phyloP scores from a whole-genome alignment of 1,140 invertebrate species.

The Trichomalopsis sarcophagae region DNA sequence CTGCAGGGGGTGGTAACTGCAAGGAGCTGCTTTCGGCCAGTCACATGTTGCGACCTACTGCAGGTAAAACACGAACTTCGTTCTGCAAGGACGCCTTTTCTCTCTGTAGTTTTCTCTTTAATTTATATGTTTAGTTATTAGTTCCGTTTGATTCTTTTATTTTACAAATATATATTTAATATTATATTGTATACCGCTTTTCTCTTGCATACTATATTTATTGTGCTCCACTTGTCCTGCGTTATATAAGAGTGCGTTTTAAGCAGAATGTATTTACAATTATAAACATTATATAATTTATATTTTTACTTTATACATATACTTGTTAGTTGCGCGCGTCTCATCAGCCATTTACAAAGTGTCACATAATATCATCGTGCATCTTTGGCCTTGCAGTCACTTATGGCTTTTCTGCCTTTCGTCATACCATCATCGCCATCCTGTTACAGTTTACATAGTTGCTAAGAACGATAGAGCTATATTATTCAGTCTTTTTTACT shows the following conservation, averaged over 20 bases:
- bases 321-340: constrained; percentile 21
- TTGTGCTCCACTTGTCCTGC: constrained; percentile 8
- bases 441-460: constrained; percentile 9
- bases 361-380: constrained; percentile 24
- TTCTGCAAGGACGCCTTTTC: constrained; percentile 40
- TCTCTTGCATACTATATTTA: constrained; percentile 28
- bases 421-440: neutral
- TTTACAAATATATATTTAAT: neutral
- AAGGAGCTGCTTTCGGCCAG: constrained; percentile 74
- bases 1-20: constrained; percentile 76
- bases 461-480: constrained; percentile 21
- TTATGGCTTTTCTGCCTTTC: constrained; percentile 31
- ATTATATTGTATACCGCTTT: constrained; percentile 28
- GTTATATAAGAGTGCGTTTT: neutral
- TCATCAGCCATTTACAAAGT: constrained; percentile 37
- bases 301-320: neutral
- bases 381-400: constrained; percentile 29
- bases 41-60: constrained; percentile 74
- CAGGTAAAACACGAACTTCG: constrained; percentile 74
- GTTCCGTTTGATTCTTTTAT: neutral
- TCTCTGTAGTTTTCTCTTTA: constrained; percentile 64
- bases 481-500: neutral
- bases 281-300: constrained; percentile 6
- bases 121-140: constrained; percentile 9
- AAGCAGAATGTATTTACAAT: constrained; percentile 11